Base-by-base conservation (phyloP, 2,888 invertebrate genomes). In the Dynastes hyllus region DNA sequence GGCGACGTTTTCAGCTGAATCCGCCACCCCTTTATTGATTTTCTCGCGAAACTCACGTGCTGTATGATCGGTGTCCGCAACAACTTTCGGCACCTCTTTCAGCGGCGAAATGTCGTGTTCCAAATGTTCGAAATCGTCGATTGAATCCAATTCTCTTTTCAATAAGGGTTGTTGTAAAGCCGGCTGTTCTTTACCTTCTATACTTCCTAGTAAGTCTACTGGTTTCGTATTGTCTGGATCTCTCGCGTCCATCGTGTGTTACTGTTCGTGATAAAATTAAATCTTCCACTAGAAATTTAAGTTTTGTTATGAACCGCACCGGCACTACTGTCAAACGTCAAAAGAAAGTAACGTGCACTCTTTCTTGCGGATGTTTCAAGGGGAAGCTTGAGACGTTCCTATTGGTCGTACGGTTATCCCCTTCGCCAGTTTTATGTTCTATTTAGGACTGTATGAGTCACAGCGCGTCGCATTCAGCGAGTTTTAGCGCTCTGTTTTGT, bases 101-200 rank as follows among this genome's bases (percentile, higher is more conserved):
- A 88, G 84, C 32, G 90, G 89, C 76, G 90, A 89, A 67, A 89
- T 89, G 81, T 93, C 93, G 85, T 92, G 92, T 82, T 93, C 93
- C 82, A 94, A 90, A 88, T 94, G 94, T 88, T 94, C 94, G 87
- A 94, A 94, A 89, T 94, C 94, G 85, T 94, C 94, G 81, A 92
- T 90, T 45, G 94, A 94, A 87, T 94, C 94, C 86, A 92, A 91
- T 83, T 94, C 94, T 81, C 94, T 83, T 80, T 84, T 85, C 16
- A 58, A 22, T 55, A 82, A 53, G 67, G 78, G 45, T 63, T 76
- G 67, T 53, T 79, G 79, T 37, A 69, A n/a, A 50, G 63, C 51
- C 37, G 65, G 40, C 9, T 16, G 61, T 27, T 78, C 73, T 11
- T 61, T 71, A 63, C 53, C 29, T 58, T 58, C 55, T 40, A 78